Evolutionary conservation across 1,140 invertebrate genomes (phyloP).

Genomic region (Anthonomus grandis): DNA sequence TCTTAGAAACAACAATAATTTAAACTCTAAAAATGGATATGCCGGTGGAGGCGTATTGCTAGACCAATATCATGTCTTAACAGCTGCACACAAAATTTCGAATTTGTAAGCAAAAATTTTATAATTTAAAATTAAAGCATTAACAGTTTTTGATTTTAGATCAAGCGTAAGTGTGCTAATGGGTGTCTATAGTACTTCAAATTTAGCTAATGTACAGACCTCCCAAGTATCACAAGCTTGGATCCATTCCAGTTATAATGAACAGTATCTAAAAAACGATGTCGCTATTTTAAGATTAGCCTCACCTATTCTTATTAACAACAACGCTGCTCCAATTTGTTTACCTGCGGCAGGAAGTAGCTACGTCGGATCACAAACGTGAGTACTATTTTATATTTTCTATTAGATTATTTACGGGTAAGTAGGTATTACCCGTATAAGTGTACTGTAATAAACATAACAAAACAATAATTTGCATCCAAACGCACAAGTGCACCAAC

Average conservation of each 20-base stretch:
- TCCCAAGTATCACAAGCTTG: slow-evolving; percentile 25
- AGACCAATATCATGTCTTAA: slow-evolving; percentile 34
- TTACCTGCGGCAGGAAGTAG: slow-evolving; percentile 47
- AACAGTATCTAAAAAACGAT: slow-evolving; percentile 57
- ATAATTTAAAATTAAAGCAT: neutral
- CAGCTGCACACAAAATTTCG: slow-evolving; percentile 40
- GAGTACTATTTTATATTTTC: too few species aligned
- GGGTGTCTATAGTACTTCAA: slow-evolving; percentile 29
- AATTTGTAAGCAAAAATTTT: slow-evolving; percentile 33
- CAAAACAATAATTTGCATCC: too few species aligned
- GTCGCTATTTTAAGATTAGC: slow-evolving; percentile 58
- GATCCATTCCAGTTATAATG: slow-evolving; percentile 56
- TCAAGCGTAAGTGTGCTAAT: slow-evolving; percentile 31
- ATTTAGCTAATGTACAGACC: slow-evolving; percentile 26
- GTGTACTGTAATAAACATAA: too few species aligned
- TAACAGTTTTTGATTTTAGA: slow-evolving; percentile 3
- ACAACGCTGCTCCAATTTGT: slow-evolving; percentile 57
- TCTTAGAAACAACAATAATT: slow-evolving; percentile 27
- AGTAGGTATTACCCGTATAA: too few species aligned
- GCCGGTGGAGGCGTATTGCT: slow-evolving; percentile 39
- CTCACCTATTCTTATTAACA: slow-evolving; percentile 48
- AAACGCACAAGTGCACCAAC: too few species aligned
- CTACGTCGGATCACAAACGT: slow-evolving; percentile 23
- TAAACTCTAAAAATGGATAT: slow-evolving; percentile 31
- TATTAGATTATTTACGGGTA: too few species aligned